These are phyloP conservation scores for Apodemus speciosus DNA, from an alignment of 2,113 vertebrate species.

Conservation along the genomic window DNA sequence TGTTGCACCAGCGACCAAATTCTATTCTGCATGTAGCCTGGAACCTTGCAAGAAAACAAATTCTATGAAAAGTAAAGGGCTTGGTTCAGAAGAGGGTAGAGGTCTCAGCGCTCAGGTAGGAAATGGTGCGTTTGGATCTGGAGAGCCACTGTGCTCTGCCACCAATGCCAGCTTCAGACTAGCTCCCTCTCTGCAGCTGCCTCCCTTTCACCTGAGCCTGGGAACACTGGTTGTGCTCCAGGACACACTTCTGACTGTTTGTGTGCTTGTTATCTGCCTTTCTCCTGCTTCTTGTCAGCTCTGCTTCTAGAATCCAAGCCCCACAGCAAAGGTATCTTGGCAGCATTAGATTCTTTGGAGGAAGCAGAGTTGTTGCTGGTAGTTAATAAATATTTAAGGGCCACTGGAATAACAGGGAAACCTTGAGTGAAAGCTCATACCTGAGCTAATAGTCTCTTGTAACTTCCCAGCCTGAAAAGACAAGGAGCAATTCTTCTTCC, in stretches of 20 bases:
- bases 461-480: background rate
- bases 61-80: no score
- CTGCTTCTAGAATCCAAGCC: background rate
- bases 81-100: background rate
- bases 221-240: background rate
- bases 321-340: background rate
- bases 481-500: background rate
- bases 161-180: background rate
- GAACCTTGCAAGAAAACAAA: no score
- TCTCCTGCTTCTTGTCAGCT: background rate
- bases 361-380: no score
- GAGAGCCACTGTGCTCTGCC: rapidly evolving
- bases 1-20: rapidly evolving
- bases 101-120: background rate
- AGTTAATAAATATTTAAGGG: background rate
- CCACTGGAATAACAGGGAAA: background rate
- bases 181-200: no score
- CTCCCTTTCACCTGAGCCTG: no score
- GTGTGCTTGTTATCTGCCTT: background rate
- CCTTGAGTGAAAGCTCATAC: background rate
- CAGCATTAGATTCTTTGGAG: background rate
- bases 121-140: rapidly evolving
- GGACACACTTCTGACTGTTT: background rate
- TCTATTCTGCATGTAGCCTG: rapidly evolving
- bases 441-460: background rate